These are phyloP conservation scores for Agrypnus murinus DNA, from an alignment of 2,888 invertebrate genomes.

Conservation along the genomic window DNA sequence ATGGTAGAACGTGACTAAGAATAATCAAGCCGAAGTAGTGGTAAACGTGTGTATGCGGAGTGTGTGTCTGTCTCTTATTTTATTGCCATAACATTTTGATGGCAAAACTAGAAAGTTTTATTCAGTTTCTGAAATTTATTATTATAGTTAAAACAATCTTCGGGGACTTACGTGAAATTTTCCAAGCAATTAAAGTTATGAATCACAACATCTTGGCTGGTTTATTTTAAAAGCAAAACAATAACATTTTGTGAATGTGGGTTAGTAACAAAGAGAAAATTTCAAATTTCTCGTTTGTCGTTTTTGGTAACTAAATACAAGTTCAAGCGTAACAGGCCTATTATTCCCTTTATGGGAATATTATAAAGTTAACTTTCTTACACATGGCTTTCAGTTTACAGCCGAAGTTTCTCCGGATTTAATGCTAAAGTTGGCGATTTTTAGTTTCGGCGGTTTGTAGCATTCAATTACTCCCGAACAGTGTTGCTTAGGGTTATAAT, in stretches of 20 bases:
- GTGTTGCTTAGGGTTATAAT: constrained; percentile 45
- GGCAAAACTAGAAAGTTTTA: background rate
- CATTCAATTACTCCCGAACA: constrained; percentile 48
- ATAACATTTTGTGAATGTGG: constrained; percentile 15
- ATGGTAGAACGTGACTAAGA: background rate
- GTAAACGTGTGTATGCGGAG: background rate
- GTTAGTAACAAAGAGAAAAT: constrained; percentile 5
- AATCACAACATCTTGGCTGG: background rate
- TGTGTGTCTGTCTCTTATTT: background rate
- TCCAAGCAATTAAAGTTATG: constrained; percentile 20
- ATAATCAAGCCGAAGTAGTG: background rate
- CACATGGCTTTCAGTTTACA: constrained; percentile 40
- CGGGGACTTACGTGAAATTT: constrained; percentile 2
- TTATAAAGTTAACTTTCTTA: constrained; percentile 42
- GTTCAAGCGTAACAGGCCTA: constrained; percentile 18
- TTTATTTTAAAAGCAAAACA: constrained; percentile 12
- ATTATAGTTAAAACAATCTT: background rate
- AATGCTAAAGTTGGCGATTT: constrained; percentile 43
- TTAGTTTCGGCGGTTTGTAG: constrained; percentile 45
- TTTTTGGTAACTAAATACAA: constrained; percentile 7
- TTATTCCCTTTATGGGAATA: constrained; percentile 27
- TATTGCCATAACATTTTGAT: background rate
- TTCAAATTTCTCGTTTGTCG: constrained; percentile 1
- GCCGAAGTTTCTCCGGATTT: constrained; percentile 33
- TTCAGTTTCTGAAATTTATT: background rate